A percentile compares a stretch with the other conserved stretches of the same genome.
These are phyloP conservation scores for Drosophila monieri DNA, from an alignment of 2,888 invertebrate genomes.

Conservation along the genomic window DNA sequence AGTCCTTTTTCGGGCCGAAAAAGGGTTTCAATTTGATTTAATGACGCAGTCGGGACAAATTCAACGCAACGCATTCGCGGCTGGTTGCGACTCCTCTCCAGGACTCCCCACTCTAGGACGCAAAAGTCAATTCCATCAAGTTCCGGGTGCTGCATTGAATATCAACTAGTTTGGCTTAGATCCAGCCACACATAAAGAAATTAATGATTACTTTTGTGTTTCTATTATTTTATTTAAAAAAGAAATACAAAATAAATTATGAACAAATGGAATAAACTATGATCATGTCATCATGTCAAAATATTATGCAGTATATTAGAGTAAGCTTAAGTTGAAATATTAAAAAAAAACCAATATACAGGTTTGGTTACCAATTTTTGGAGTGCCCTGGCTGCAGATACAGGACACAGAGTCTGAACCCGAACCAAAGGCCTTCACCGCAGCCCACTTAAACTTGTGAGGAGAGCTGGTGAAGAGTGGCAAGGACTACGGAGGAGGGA, in stretches of 20 bases:
- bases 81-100: constrained; percentile 5
- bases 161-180: constrained; percentile 64
- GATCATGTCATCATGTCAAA: no score
- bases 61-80: constrained; percentile 61
- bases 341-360: no score
- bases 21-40: constrained; percentile 79
- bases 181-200: constrained; percentile 12
- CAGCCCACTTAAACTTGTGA: constrained; percentile 66
- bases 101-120: constrained; percentile 35
- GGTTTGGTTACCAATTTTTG: constrained; percentile 4
- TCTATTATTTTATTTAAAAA: not conserved
- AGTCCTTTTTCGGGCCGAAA: constrained; percentile 59
- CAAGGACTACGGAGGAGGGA: not conserved
- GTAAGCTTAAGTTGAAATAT: no score
- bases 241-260: no score
- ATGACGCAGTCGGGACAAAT: constrained; percentile 76
- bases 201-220: not conserved
- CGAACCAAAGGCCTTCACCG: constrained; percentile 33
- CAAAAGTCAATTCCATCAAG: constrained; percentile 77
- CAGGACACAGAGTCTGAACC: constrained; percentile 20
- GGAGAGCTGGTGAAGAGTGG: constrained; percentile 39
- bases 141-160: constrained; percentile 77
- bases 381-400: constrained; percentile 18
- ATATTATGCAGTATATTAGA: no score
- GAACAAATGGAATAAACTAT: no score